These are phyloP conservation scores for Danio jaintianensis DNA, from an alignment of 2,797 vertebrate species.

Conservation along the genomic window DNA sequence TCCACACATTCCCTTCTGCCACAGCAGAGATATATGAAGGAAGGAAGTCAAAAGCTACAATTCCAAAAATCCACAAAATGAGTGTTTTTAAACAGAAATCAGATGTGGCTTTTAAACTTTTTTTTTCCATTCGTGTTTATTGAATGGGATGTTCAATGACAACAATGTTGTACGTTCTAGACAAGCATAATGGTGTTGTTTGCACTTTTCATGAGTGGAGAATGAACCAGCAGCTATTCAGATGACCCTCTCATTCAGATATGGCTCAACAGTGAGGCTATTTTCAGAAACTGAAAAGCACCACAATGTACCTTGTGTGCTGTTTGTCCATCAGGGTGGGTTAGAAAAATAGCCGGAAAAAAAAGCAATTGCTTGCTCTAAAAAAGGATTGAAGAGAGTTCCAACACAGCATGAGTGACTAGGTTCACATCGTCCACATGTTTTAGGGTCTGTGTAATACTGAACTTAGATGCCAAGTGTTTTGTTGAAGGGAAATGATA, in stretches of 20 bases:
- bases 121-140: conserved; percentile 4
- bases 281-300: conserved; percentile 43
- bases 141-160: conserved; percentile 9
- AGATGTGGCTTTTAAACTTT: conserved; percentile 3
- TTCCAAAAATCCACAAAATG: conserved; percentile 5
- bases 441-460: conserved; percentile 68
- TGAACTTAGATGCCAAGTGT: conserved; percentile 50
- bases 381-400: conserved; percentile 62
- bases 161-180: conserved; percentile 3
- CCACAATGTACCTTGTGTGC: conserved; percentile 33
- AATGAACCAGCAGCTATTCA: conserved; percentile 57
- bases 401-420: conserved; percentile 49
- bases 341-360: conserved; percentile 34
- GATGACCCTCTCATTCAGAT: conserved; percentile 68
- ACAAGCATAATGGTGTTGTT: conserved; percentile 50
- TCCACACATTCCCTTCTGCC: conserved; percentile 52
- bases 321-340: conserved; percentile 67
- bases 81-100: not conserved
- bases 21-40: conserved; percentile 40
- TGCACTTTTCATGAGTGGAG: conserved; percentile 19
- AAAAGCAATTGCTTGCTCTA: conserved; percentile 55
- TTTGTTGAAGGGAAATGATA: conserved; percentile 27
- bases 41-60: conserved; percentile 32
- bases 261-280: conserved; percentile 61
- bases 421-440: conserved; percentile 49